Conservation (phyloP, 2,797 vertebrate genomes). For the Monodelphis domestica region DNA sequence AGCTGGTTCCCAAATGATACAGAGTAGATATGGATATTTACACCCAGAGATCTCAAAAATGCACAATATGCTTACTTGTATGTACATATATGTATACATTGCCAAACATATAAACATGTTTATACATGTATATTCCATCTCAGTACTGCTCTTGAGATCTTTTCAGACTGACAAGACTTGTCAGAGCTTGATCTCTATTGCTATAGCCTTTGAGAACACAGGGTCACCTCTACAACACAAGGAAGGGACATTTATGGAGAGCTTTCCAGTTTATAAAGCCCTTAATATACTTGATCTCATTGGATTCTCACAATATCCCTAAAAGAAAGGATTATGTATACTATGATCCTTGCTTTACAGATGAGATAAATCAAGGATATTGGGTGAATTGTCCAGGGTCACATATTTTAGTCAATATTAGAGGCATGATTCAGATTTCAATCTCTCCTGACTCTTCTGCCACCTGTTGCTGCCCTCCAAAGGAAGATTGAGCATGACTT, state of each 20-base stretch:
- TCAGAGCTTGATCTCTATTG: neutral
- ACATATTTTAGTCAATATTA: neutral
- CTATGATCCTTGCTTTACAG: neutral
- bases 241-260: neutral
- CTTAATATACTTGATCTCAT: neutral
- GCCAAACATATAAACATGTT: neutral
- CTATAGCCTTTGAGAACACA: neutral
- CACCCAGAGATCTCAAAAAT: neutral
- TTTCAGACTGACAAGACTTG: neutral
- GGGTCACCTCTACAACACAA: neutral
- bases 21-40: too few species aligned
- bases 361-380: neutral
- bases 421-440: neutral
- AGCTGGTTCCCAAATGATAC: neutral
- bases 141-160: neutral
- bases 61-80: neutral
- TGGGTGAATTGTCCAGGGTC: neutral
- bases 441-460: neutral
- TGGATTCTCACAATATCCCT: neutral
- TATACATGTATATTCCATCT: neutral
- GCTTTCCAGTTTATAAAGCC: neutral
- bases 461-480: neutral
- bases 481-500: neutral
- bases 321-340: neutral
- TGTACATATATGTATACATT: too few species aligned